Evolutionary conservation across 2,797 vertebrate species (phyloP).

Genomic region (Pseudomugil tenellus): DNA sequence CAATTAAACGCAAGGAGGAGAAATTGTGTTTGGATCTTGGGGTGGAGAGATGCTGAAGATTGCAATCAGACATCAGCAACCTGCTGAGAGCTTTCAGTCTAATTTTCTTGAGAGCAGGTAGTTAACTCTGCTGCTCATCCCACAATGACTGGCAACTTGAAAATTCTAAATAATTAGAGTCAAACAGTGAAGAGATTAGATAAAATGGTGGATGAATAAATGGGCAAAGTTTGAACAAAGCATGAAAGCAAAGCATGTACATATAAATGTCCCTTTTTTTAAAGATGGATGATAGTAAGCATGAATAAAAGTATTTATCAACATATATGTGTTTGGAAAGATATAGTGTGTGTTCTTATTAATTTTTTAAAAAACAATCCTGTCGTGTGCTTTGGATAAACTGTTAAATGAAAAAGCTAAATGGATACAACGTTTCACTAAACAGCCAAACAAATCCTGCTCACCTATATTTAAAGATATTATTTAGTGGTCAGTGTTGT

Average conservation of each 20-base stretch:
- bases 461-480: conserved; percentile 13
- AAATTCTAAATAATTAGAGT: conserved; percentile 54
- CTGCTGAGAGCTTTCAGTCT: conserved; percentile 65
- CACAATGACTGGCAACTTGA: conserved; percentile 35
- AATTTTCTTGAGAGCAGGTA: conserved; percentile 42
- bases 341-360: neutral
- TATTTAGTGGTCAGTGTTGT: neutral
- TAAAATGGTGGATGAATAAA: conserved; percentile 26
- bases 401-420: neutral
- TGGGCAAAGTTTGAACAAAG: conserved; percentile 15
- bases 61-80: conserved; percentile 64
- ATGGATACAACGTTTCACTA: neutral
- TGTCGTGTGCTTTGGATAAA: neutral
- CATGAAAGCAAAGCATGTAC: neutral
- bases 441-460: neutral
- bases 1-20: conserved; percentile 42
- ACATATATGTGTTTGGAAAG: neutral
- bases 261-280: neutral
- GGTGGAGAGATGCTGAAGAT: conserved; percentile 33
- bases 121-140: conserved; percentile 46
- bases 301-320: neutral
- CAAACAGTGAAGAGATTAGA: conserved; percentile 36
- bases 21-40: conserved; percentile 40
- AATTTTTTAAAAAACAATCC: neutral
- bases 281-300: neutral